Evolutionary conservation across 2,113 vertebrate species (phyloP), one percentile per base, ranked within the genome.

Genomic region (Onychorhynchus coronatus): DNA sequence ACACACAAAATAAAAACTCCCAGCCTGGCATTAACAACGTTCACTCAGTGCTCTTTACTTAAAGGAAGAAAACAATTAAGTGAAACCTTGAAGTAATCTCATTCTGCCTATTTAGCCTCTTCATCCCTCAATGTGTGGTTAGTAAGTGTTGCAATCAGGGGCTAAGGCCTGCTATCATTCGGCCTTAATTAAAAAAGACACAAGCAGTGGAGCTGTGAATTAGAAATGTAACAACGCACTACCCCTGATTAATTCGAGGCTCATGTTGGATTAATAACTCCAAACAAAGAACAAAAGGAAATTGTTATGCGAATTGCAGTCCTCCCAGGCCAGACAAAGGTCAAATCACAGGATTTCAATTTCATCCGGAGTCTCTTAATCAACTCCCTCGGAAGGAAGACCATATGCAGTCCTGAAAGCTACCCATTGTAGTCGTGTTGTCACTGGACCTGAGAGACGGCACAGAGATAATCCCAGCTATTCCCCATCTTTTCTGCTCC

Each of bases 181-280:
- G 98, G 98, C 98, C 98, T 99, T 99, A 99, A 99, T 99, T 99
- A 98, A 98, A 98, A 98, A 98, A 98, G 99, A 99, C 98, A 96
- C 98, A 98, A 98, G 98, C 98, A 98, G 98, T 95, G 44, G 98
- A 98, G 98, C 97, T 97, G 98, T 98, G 99, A 99, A 99, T 99
- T 98, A 99, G 98, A 98, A 98, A 98, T 98, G 98, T 98, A 99
- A 98, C 98, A 97, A 97, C 96, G 95, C 97, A 97, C 98, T 97
- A 97, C 97, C 97, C 98, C 98, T 98, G 98, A 98, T 99, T 99
- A 98, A 99, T 98, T 98, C 97, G 97, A 98, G 97, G 98, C 98
- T 98, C 98, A 98, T 98, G 98, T 98, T 98, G 98, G 98, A 99
- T 98, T 99, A 99, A 98, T 98, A 98, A 98, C 98, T 98, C 97